A percentile compares a stretch with the other conserved stretches of the same genome.
Conservation (phyloP, 2,888 invertebrate species). For the Philhelius pedissequus region DNA sequence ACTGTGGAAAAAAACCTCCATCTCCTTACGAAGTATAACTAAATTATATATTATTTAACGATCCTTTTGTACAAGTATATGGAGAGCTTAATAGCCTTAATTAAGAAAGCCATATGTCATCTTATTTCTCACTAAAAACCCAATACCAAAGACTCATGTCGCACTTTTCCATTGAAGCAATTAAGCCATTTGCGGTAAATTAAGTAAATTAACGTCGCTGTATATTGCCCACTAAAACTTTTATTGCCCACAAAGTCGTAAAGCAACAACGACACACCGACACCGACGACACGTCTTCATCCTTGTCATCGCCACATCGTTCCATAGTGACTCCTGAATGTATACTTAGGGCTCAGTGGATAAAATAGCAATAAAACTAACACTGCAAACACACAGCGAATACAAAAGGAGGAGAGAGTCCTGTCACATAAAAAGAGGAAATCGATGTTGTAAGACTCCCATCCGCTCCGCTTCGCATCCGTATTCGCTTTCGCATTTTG, state of each 20-base stretch:
- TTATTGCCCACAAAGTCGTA: conserved; percentile 55
- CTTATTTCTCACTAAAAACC: conserved; percentile 19
- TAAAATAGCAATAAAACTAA: conserved; percentile 58
- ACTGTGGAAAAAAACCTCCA: neutral
- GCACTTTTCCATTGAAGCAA: conserved; percentile 28
- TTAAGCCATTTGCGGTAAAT: conserved; percentile 61
- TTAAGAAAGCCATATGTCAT: conserved; percentile 40
- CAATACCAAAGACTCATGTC: conserved; percentile 1
- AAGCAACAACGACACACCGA: conserved; percentile 29
- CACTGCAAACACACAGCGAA: neutral
- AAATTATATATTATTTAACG: neutral
- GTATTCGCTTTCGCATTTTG: neutral
- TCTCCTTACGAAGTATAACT: neutral
- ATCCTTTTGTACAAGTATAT: neutral
- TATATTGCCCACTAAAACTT: conserved; percentile 32
- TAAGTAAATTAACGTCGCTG: conserved; percentile 35
- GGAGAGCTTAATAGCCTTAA: neutral
- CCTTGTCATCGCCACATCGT: conserved; percentile 3
- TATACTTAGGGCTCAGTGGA: conserved; percentile 25
- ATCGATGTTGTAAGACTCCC: conserved; percentile 34
- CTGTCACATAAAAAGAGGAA: conserved; percentile 44
- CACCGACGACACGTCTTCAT: conserved; percentile 7
- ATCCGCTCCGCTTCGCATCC: conserved; percentile 5
- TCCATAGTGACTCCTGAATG: conserved; percentile 12
- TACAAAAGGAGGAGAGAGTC: neutral